Evolutionary conservation across 2,113 vertebrate genomes (phyloP).

Genomic region (Acrocephalus kingi): DNA sequence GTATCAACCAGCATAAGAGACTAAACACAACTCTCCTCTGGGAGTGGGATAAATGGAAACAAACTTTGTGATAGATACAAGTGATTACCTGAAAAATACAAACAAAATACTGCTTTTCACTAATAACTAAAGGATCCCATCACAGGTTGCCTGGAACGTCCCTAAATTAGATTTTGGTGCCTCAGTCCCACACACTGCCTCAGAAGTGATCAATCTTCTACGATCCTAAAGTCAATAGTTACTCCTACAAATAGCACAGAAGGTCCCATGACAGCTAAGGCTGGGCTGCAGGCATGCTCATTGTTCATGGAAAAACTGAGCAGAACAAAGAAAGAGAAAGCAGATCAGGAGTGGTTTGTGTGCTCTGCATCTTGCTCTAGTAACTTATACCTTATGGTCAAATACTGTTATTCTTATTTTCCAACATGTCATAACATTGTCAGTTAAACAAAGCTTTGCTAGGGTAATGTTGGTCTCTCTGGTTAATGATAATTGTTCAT

Average conservation of each 20-base stretch:
- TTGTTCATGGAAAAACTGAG: neutral
- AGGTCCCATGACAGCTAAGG: neutral
- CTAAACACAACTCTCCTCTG: neutral
- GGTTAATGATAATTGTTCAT: neutral
- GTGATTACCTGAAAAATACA: neutral
- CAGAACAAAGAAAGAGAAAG: neutral
- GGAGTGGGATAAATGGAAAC: neutral
- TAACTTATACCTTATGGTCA: neutral
- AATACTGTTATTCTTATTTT: neutral
- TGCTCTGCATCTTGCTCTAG: neutral
- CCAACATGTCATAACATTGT: neutral
- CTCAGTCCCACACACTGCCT: neutral
- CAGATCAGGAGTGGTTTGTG: neutral
- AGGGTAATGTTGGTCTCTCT: neutral
- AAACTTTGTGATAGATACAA: neutral
- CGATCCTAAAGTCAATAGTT: neutral
- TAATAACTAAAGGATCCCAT: neutral
- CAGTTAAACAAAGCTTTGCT: neutral
- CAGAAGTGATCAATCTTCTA: neutral
- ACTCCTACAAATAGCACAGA: accelerated
- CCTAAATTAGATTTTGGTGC: neutral
- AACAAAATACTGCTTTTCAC: neutral
- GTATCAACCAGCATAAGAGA: neutral
- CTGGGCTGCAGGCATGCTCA: neutral
- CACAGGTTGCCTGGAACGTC: neutral